These are phyloP conservation scores for Phytoseiulus persimilis DNA, from an alignment of 2,888 invertebrate species.

Conservation along the genomic window DNA sequence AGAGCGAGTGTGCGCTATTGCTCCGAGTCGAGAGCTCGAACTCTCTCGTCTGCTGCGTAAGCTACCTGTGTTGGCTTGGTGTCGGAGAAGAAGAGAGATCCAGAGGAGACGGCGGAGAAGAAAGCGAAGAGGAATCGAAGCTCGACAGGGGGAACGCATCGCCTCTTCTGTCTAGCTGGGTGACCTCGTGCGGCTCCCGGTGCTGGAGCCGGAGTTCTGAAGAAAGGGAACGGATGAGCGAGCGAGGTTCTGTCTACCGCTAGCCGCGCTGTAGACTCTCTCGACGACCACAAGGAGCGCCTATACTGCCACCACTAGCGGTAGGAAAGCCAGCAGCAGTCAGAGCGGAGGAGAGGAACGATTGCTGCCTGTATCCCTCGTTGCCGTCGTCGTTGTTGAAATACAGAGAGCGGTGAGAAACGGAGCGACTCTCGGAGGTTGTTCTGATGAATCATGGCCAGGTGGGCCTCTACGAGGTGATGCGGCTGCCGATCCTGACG, in stretches of 20 bases:
- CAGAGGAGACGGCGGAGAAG: not conserved
- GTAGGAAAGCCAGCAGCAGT: not conserved
- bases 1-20: no score
- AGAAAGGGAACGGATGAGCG: not conserved
- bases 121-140: not conserved
- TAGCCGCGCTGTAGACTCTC: not conserved
- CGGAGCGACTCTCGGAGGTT: not conserved
- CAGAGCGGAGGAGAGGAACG: not conserved
- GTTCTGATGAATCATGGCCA: conserved; percentile 5
- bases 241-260: not conserved
- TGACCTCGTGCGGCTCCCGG: not conserved
- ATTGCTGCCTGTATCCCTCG: not conserved
- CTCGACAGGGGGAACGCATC: not conserved
- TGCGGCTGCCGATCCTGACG: not conserved
- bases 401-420: not conserved
- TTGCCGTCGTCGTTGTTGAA: not conserved
- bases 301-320: not conserved
- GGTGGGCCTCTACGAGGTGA: not conserved
- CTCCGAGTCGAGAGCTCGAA: no score
- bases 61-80: no score
- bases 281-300: not conserved
- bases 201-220: not conserved
- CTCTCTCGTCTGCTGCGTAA: no score
- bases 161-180: not conserved
- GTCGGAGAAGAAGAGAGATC: not conserved